Conservation (phyloP, 1,140 invertebrate genomes). For the Adoxophyes honmai region DNA sequence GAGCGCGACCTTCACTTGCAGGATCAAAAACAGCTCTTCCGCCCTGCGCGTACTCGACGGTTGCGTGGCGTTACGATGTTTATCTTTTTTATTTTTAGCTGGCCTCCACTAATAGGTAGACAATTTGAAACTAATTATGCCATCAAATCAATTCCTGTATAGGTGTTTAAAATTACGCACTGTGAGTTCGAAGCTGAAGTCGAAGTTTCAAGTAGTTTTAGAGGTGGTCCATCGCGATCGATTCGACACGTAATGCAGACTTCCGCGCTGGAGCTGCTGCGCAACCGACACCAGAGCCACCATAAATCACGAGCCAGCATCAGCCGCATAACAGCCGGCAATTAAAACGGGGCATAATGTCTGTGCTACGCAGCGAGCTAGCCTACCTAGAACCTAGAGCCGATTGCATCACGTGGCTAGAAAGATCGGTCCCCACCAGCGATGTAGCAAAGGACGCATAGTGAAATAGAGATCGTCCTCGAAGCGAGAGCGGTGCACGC, state of each 20-base stretch:
- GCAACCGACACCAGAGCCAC: constrained; percentile 15
- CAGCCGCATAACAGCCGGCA: constrained; percentile 24
- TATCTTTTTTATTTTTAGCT: too few species aligned
- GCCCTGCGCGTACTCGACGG: too few species aligned
- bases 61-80: too few species aligned
- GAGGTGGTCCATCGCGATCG: too few species aligned
- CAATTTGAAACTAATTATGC: too few species aligned
- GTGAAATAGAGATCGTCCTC: constrained; percentile 76
- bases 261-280: constrained; percentile 20
- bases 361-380: constrained; percentile 30
- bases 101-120: too few species aligned
- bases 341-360: constrained; percentile 43
- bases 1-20: constrained; percentile 59
- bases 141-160: too few species aligned
- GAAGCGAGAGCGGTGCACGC: constrained; percentile 75
- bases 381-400: constrained; percentile 54
- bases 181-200: too few species aligned
- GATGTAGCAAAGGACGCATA: constrained; percentile 72
- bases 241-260: constrained; percentile 31
- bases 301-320: constrained; percentile 6
- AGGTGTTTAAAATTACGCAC: too few species aligned
- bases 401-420: constrained; percentile 71
- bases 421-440: constrained; percentile 74
- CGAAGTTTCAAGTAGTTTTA: too few species aligned
- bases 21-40: too few species aligned